phyloP scores from a whole-genome alignment of 2,797 vertebrate genomes.

The Enteromius argenteus region DNA sequence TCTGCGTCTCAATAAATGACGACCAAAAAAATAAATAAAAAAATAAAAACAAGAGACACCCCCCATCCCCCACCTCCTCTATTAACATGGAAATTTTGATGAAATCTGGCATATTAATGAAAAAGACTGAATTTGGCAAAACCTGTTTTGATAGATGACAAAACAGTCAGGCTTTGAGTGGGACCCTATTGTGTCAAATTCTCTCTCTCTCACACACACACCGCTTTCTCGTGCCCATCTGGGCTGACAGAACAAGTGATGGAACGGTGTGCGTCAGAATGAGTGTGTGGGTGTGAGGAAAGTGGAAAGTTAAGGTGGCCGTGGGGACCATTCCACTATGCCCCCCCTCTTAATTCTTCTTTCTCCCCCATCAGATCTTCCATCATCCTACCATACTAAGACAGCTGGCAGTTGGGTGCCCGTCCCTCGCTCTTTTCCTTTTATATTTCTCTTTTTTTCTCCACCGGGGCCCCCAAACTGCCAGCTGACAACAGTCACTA shows the following conservation, averaged over 20 bases:
- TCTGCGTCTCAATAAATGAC: not conserved
- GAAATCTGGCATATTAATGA: not conserved
- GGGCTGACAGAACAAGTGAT: constrained; percentile 12
- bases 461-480: constrained; percentile 65
- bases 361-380: constrained; percentile 29
- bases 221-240: not conserved
- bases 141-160: constrained; percentile 9
- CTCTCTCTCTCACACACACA: not conserved
- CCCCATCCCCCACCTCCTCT: not conserved
- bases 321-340: constrained; percentile 22
- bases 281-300: constrained; percentile 16
- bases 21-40: not conserved
- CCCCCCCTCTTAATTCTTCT: constrained; percentile 20
- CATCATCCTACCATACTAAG: constrained; percentile 58
- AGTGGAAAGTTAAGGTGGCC: constrained; percentile 35
- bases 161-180: not conserved
- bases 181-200: constrained; percentile 31
- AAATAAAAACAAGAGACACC: constrained; percentile 11
- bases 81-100: constrained; percentile 8
- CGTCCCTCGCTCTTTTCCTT: constrained; percentile 60
- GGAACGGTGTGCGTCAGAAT: not conserved
- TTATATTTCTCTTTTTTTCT: constrained; percentile 59
- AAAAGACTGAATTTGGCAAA: not conserved
- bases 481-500: constrained; percentile 79
- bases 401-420: constrained; percentile 72